Evolutionary conservation across 2,797 vertebrate genomes (phyloP).

Genomic region (Platalea minor): DNA sequence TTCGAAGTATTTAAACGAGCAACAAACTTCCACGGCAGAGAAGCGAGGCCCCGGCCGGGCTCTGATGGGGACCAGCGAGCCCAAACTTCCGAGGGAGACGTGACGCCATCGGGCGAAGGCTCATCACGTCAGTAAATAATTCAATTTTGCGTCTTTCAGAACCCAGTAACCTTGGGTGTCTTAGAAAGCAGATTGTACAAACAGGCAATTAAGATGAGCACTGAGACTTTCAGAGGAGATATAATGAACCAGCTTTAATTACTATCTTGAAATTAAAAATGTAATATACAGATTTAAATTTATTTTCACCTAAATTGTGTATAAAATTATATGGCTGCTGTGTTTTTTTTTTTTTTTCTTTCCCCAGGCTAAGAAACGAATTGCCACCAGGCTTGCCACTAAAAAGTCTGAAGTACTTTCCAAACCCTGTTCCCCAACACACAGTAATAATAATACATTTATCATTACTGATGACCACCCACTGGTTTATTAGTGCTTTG

Average conservation of each 20-base stretch:
- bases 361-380: slow-evolving; percentile 69
- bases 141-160: slow-evolving; percentile 72
- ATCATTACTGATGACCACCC: slow-evolving; percentile 84
- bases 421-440: slow-evolving; percentile 73
- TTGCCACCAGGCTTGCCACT: slow-evolving; percentile 73
- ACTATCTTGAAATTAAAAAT: slow-evolving; percentile 80
- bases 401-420: slow-evolving; percentile 76
- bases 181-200: slow-evolving; percentile 79
- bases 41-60: not conserved
- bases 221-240: slow-evolving; percentile 76
- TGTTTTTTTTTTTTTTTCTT: not conserved
- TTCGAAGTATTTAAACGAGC: slow-evolving; percentile 11
- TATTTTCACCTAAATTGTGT: slow-evolving; percentile 77
- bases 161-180: slow-evolving; percentile 76
- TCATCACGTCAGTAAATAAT: slow-evolving; percentile 74
- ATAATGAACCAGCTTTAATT: slow-evolving; percentile 78
- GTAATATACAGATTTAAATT: slow-evolving; percentile 77
- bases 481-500: slow-evolving; percentile 84
- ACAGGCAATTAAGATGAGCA: slow-evolving; percentile 75
- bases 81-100: slow-evolving; percentile 63
- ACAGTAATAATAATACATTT: slow-evolving; percentile 78
- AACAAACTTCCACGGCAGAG: not conserved
- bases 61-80: not conserved
- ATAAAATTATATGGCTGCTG: slow-evolving; percentile 69
- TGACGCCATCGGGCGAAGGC: slow-evolving; percentile 49